Percentiles rank a stretch among this genome's conserved stretches.
Evolutionary conservation across 2,113 vertebrate genomes (phyloP).

Genomic region (Malurus alboscapulatus): DNA sequence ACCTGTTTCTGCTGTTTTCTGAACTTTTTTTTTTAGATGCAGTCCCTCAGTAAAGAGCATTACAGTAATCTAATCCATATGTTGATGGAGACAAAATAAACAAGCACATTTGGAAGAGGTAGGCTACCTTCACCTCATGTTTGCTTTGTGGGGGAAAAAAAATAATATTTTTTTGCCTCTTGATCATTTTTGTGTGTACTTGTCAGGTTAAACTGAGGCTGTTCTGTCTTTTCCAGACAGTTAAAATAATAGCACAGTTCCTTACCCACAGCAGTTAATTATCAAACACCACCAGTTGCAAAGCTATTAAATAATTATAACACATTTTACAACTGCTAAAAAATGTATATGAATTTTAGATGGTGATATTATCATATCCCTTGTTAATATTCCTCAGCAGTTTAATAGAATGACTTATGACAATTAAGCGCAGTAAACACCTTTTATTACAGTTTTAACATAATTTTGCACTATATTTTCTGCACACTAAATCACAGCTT

Average conservation of each 20-base stretch:
- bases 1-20: not conserved
- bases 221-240: not conserved
- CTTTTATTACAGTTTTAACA: conserved; percentile 30
- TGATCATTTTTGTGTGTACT: not conserved
- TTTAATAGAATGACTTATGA: conserved; percentile 47
- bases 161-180: not conserved
- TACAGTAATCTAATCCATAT: not conserved
- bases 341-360: conserved; percentile 42
- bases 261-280: conserved; percentile 26
- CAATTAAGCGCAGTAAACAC: conserved; percentile 52
- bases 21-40: not conserved
- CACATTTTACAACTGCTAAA: conserved; percentile 35
- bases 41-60: not conserved
- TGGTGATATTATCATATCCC: conserved; percentile 26
- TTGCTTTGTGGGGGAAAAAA: not conserved
- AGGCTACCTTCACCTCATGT: not conserved
- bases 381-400: conserved; percentile 40
- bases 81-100: conserved; percentile 1
- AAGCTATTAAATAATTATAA: conserved; percentile 59
- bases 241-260: not conserved
- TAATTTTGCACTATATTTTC: conserved; percentile 13
- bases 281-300: conserved; percentile 28
- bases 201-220: not conserved
- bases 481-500: not conserved
- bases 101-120: not conserved